Base-by-base conservation (phyloP, 2,113 vertebrate genomes). In the Sceloporus tristichus region DNA sequence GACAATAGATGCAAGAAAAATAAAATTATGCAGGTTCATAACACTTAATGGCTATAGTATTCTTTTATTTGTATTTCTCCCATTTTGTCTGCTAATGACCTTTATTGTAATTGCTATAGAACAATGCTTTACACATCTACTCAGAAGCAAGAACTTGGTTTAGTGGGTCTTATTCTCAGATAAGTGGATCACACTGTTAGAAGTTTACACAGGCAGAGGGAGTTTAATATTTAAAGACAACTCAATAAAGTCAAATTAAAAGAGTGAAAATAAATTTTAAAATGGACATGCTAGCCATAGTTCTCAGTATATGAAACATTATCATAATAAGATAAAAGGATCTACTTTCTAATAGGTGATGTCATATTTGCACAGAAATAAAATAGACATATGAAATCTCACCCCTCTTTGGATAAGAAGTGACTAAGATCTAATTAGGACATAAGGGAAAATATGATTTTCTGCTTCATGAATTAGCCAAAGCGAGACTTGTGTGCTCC, bases 1-100 rank as follows among this genome's bases (percentile, higher is more conserved):
- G 94, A 95, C 90, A 95, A 96, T 95, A 94, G 96, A 97, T 94
- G 94, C 88, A 96, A 92, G 96, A 92, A 96, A 96, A 95, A 95
- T 25, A 79, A 78, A 54, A 2, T 0, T 95, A 96, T 94, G 96
- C 88, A 96, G 90, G 89, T 90, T 84, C 54, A 0, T 77, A 93
- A 93, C 90, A 93, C 23, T 92, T 94, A 82, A 85, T 54, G 27
- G 8, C 27, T 71, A 71, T 71, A 18, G 59, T 62, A 14, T 59
- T 59, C 91, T 94, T 93, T 88, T 79, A 94, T 86, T 56, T 70
- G 59, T 54, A 74, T 70, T n/a, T 91, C 78, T 89, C 85, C 54
- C 85, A 86, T 89, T 71, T 82, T 62, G 19, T 62, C 59, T 25
- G 66, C 66, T 25, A 40, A 29, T 56, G 29, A 56, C 34, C 1